These are phyloP conservation scores for Lithosia quadra DNA, from an alignment of 2,888 invertebrate species.

Conservation along the genomic window DNA sequence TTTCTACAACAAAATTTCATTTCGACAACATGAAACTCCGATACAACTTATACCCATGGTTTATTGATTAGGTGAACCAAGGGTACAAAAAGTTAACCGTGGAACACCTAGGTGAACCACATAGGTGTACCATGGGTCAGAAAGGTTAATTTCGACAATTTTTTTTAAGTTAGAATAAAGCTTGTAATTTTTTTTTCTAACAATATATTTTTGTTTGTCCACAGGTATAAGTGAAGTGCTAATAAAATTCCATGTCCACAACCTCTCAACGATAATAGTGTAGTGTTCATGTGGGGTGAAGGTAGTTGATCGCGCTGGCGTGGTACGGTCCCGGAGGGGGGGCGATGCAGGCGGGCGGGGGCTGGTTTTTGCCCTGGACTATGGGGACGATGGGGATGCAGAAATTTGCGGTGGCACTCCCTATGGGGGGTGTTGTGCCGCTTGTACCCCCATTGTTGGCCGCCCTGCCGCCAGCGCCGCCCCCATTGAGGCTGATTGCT, in stretches of 20 bases:
- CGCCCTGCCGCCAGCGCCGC: conserved; percentile 77
- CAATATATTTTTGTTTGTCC: conserved; percentile 55
- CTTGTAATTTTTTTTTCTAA: too few species aligned
- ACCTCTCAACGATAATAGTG: conserved; percentile 58
- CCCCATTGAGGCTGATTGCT: conserved; percentile 77
- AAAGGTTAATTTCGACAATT: too few species aligned
- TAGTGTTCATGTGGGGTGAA: conserved; percentile 70
- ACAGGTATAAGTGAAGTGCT: conserved; percentile 78
- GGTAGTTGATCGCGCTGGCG: conserved; percentile 81
- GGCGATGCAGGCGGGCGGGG: conserved; percentile 83
- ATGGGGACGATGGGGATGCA: conserved; percentile 85
- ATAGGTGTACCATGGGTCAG: too few species aligned
- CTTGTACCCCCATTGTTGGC: conserved; percentile 79
- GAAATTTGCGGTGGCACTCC: conserved; percentile 83
- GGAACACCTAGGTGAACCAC: too few species aligned
- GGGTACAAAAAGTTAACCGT: too few species aligned
- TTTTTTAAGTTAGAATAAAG: too few species aligned
- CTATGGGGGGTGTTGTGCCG: conserved; percentile 82
- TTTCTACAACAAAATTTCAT: too few species aligned
- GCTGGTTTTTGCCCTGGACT: conserved; percentile 83
- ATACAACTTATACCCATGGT: too few species aligned
- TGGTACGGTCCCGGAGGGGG: conserved; percentile 82
- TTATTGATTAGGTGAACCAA: too few species aligned
- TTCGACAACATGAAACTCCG: too few species aligned
- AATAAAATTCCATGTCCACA: conserved; percentile 48